phyloP scores from a whole-genome alignment of 1,140 invertebrate species.

The Atta cephalotes region DNA sequence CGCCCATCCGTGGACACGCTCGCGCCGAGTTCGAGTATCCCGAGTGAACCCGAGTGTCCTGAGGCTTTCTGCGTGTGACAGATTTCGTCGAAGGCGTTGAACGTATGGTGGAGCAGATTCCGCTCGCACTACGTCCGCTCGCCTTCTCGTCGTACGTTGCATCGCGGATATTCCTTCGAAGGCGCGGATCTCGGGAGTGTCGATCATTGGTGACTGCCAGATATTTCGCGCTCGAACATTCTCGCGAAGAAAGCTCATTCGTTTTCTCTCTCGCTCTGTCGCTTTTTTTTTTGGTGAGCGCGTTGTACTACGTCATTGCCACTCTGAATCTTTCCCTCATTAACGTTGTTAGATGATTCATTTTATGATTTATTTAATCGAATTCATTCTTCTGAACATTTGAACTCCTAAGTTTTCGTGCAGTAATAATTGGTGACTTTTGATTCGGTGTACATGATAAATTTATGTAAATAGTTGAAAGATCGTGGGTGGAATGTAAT shows the following conservation, averaged over 20 bases:
- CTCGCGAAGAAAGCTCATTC: slow-evolving; percentile 54
- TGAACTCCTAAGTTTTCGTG: not conserved
- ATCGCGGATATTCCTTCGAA: not conserved
- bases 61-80: slow-evolving; percentile 73
- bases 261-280: not conserved
- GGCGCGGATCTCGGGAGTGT: not conserved
- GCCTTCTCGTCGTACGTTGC: not conserved
- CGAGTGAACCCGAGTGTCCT: not conserved
- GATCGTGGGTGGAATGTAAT: not conserved
- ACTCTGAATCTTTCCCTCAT: not conserved
- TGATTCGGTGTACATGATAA: not conserved
- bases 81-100: not conserved
- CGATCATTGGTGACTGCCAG: slow-evolving; percentile 34
- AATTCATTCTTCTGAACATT: not conserved
- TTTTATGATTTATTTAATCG: slow-evolving; percentile 42
- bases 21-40: no score
- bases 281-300: slow-evolving; percentile 8
- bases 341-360: slow-evolving; percentile 36
- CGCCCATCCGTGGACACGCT: not conserved
- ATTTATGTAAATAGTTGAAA: not conserved
- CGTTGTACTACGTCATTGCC: slow-evolving; percentile 46
- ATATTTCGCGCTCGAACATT: slow-evolving; percentile 35
- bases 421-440: not conserved
- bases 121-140: not conserved
- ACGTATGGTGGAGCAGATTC: not conserved